These are phyloP conservation scores for Idaea biselata DNA, from an alignment of 2,888 invertebrate genomes.

Conservation along the genomic window DNA sequence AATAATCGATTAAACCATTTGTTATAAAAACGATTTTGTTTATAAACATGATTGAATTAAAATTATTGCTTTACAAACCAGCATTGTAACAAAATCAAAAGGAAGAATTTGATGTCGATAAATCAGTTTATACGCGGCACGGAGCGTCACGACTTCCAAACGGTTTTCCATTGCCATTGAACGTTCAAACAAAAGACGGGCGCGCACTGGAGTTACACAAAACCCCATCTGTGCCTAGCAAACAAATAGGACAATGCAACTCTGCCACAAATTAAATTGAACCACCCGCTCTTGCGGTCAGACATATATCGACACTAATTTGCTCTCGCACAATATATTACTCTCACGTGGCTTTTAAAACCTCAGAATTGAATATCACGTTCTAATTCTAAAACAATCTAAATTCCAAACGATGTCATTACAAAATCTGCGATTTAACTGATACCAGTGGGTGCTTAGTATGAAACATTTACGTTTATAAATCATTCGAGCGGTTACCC, in stretches of 20 bases:
- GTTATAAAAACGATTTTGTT: neutral
- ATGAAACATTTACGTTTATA: constrained; percentile 26
- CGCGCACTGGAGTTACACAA: constrained; percentile 44
- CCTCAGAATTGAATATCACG: constrained; percentile 42
- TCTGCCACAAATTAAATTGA: constrained; percentile 56
- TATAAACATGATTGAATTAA: neutral
- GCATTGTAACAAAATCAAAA: constrained; percentile 22
- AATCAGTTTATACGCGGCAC: constrained; percentile 35
- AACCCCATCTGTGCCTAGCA: constrained; percentile 47
- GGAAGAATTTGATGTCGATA: constrained; percentile 42
- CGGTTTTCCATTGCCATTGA: constrained; percentile 31
- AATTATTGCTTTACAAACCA: neutral
- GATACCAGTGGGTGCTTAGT: constrained; percentile 20
- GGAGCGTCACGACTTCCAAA: constrained; percentile 40
- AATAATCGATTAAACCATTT: neutral
- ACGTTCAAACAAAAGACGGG: constrained; percentile 52
- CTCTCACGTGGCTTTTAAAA: constrained; percentile 50
- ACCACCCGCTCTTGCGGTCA: constrained; percentile 44
- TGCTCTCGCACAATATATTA: constrained; percentile 55
- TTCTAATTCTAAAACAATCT: constrained; percentile 38
- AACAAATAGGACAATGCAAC: constrained; percentile 58
- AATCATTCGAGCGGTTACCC: constrained; percentile 34
- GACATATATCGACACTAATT: constrained; percentile 61
- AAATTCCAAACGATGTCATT: constrained; percentile 13
- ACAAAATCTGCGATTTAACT: constrained; percentile 12